Conservation (phyloP, 2,797 vertebrate species). For the Falco rusticolus region DNA sequence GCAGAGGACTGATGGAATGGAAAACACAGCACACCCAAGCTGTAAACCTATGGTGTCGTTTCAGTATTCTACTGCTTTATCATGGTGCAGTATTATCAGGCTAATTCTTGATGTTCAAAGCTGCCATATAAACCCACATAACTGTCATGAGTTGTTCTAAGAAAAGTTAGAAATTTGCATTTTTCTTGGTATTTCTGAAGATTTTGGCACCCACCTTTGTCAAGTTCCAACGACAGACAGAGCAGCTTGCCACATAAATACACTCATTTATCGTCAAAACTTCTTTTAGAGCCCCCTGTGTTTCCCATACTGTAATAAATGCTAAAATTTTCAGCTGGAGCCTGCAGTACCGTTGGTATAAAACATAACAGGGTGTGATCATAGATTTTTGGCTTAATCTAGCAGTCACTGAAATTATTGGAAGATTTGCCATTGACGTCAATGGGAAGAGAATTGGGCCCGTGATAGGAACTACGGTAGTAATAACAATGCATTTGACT, state of each 20-base stretch:
- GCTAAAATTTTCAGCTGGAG: background rate
- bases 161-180: background rate
- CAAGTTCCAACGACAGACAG: background rate
- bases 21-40: background rate
- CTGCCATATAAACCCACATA: background rate
- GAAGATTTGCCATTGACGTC: constrained; percentile 58
- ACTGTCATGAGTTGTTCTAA: background rate
- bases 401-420: constrained; percentile 29
- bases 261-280: background rate
- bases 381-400: constrained; percentile 46
- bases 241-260: background rate
- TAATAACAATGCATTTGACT: constrained; percentile 37
- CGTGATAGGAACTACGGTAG: constrained; percentile 15
- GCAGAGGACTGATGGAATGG: background rate
- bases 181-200: background rate
- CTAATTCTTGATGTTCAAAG: background rate
- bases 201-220: background rate
- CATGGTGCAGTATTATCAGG: background rate
- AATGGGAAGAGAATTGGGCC: constrained; percentile 33
- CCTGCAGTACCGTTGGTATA: background rate
- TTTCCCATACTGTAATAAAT: background rate
- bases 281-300: background rate
- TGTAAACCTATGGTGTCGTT: background rate
- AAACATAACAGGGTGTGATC: constrained; percentile 26
- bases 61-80: background rate